Conservation (phyloP, 2,113 vertebrate genomes). For the Caracal caracal region DNA sequence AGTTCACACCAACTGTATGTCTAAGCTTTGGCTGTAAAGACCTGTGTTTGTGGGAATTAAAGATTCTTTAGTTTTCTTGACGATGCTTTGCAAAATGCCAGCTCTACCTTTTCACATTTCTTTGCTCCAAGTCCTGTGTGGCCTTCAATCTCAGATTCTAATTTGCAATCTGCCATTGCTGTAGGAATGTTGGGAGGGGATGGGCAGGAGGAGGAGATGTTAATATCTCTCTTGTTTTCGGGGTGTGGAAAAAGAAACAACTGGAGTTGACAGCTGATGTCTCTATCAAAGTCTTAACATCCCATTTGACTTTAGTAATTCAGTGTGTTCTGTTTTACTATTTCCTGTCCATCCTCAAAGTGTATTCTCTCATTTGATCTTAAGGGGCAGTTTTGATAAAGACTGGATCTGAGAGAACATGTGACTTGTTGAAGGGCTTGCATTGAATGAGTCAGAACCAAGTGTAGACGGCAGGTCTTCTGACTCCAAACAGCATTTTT, state of each 20-base stretch:
- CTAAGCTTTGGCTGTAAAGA: neutral
- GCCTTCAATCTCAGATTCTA: neutral
- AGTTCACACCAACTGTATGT: neutral
- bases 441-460: conserved; percentile 19
- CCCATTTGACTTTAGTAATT: neutral
- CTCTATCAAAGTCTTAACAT: neutral
- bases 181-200: neutral
- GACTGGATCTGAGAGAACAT: neutral
- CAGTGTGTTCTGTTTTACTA: neutral
- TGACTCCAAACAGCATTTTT: conserved; percentile 37
- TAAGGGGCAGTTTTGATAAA: neutral
- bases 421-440: neutral
- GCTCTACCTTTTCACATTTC: neutral
- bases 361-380: neutral
- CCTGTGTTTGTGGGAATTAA: neutral
- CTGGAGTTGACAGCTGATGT: neutral
- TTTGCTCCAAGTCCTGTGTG: neutral
- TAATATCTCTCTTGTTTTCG: neutral
- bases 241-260: neutral
- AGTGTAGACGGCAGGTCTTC: neutral
- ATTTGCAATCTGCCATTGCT: neutral
- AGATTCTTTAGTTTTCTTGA: neutral
- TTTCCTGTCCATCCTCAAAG: neutral
- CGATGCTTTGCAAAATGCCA: neutral
- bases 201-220: too few species aligned